Evolutionary conservation across 2,113 vertebrate genomes (phyloP).

Genomic region (Echinops telfairi): DNA sequence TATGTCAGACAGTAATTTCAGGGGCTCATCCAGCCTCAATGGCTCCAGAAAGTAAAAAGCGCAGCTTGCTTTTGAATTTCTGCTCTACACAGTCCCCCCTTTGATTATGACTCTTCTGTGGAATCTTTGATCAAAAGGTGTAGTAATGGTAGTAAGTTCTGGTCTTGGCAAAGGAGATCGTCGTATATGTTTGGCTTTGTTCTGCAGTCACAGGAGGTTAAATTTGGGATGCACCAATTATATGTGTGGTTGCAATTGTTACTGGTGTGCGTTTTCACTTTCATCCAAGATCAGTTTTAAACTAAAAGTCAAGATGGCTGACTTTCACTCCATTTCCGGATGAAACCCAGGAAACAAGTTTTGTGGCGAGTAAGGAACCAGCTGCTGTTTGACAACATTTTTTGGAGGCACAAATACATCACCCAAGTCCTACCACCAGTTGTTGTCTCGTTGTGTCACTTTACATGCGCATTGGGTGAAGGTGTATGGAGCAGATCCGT

Average conservation of each 20-base stretch:
- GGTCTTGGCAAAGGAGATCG: background rate
- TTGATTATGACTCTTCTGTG: background rate
- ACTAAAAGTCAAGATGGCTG: background rate
- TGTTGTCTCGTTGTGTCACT: no score
- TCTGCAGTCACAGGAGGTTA: background rate
- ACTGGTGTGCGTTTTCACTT: fast-evolving
- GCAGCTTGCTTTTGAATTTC: background rate
- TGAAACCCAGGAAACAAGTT: slow-evolving; percentile 27
- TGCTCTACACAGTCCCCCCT: background rate
- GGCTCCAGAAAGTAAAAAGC: background rate
- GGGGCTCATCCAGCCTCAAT: background rate
- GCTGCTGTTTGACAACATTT: background rate
- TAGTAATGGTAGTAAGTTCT: background rate
- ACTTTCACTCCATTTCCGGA: background rate
- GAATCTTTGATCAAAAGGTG: background rate
- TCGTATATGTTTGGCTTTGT: background rate
- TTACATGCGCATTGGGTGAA: no score
- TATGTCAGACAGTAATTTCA: background rate
- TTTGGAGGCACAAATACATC: background rate
- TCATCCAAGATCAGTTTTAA: no score
- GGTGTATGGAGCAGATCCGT: no score
- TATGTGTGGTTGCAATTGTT: background rate
- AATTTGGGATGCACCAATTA: background rate
- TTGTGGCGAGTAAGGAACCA: background rate
- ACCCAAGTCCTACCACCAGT: background rate